Evolutionary conservation across 1,140 invertebrate species (phyloP).

Genomic region (Agrilus planipennis): DNA sequence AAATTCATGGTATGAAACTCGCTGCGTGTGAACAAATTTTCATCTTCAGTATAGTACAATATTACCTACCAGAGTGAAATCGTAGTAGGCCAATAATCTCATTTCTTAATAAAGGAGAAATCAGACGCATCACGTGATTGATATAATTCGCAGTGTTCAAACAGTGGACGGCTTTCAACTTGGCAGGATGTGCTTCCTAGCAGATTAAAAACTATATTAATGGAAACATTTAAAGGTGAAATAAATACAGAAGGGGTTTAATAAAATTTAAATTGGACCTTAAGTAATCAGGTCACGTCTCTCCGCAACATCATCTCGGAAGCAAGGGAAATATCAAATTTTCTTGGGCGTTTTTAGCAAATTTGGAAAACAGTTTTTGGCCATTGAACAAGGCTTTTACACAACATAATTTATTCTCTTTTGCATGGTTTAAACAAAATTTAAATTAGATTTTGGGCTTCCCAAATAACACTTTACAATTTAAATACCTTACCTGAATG

Average conservation of each 20-base stretch:
- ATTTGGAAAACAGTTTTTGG: no score
- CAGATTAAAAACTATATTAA: constrained; percentile 19
- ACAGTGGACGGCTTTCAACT: constrained; percentile 46
- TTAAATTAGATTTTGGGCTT: background rate
- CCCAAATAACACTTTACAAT: background rate
- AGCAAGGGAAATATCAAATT: no score
- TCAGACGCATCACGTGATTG: constrained; percentile 46
- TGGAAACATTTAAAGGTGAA: background rate
- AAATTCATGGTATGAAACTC: no score
- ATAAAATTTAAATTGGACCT: no score
- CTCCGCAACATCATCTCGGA: no score
- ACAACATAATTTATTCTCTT: no score
- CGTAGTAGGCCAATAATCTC: constrained; percentile 42
- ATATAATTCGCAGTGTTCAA: constrained; percentile 47
- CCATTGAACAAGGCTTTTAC: no score
- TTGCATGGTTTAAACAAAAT: no score
- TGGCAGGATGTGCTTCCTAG: constrained; percentile 47
- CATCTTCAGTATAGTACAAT: no score
- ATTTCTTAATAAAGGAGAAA: constrained; percentile 44
- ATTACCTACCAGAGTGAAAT: constrained; percentile 32
- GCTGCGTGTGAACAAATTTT: no score
- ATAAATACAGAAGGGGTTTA: background rate
- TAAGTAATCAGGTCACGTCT: no score
- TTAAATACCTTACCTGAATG: constrained; percentile 52
- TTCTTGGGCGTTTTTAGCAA: no score